Percentiles rank a stretch among this genome's conserved stretches.
These are phyloP conservation scores for Ceyx margarethae DNA, from an alignment of 2,113 vertebrate species.

Conservation along the genomic window DNA sequence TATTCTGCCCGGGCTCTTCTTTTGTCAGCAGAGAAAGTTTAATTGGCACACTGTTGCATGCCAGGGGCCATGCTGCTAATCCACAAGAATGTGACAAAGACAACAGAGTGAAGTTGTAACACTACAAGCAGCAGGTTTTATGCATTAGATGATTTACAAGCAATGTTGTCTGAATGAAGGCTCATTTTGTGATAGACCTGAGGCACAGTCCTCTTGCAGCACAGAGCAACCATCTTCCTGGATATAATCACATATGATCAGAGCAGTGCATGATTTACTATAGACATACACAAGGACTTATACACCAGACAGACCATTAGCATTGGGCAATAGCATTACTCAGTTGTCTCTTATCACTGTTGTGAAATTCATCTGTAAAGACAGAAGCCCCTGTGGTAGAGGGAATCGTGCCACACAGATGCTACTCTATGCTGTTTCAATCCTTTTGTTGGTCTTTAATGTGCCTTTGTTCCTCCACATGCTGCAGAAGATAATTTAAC, in stretches of 20 bases:
- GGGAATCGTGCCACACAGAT: slow-evolving; percentile 43
- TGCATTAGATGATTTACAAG: neutral
- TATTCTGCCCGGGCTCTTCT: neutral
- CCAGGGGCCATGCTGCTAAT: neutral
- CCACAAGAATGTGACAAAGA: neutral
- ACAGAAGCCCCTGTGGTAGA: slow-evolving; percentile 6
- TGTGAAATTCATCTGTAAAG: slow-evolving; percentile 8
- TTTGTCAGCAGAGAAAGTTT: neutral
- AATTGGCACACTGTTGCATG: neutral
- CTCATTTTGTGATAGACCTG: neutral
- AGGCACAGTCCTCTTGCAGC: neutral
- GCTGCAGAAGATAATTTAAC: slow-evolving; percentile 25
- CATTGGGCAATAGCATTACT: neutral
- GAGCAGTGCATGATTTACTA: neutral
- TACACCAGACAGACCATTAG: neutral
- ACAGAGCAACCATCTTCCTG: neutral
- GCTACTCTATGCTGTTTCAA: neutral
- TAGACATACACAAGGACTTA: neutral
- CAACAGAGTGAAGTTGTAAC: neutral
- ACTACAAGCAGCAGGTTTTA: neutral
- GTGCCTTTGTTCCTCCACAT: slow-evolving; percentile 38
- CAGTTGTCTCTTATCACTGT: neutral
- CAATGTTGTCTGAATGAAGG: neutral
- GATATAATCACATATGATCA: neutral
- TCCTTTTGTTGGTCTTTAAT: slow-evolving; percentile 22